Evolutionary conservation across 1,140 invertebrate genomes (phyloP).

Genomic region (Aphidius ervi): DNA sequence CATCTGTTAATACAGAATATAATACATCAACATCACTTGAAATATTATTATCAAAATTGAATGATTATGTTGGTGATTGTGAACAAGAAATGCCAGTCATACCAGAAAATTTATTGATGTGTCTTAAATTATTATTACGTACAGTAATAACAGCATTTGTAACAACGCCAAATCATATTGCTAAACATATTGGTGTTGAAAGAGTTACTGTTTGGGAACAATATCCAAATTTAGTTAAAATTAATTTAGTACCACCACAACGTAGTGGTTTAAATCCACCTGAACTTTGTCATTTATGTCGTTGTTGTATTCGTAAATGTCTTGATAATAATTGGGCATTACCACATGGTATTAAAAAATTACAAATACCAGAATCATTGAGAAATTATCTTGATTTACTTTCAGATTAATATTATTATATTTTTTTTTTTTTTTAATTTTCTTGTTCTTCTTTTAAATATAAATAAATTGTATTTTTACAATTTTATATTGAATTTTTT

Average conservation of each 20-base stretch:
- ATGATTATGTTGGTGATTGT: constrained; percentile 54
- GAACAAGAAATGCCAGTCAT: constrained; percentile 35
- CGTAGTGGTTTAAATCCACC: constrained; percentile 60
- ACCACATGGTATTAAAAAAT: constrained; percentile 64
- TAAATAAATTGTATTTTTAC: background rate
- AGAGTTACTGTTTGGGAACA: constrained; percentile 59
- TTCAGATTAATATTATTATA: constrained; percentile 52
- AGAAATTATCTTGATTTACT: constrained; percentile 70
- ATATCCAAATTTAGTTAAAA: constrained; percentile 60
- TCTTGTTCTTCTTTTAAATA: background rate
- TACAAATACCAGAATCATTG: constrained; percentile 62
- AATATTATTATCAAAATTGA: constrained; percentile 60
- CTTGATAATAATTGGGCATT: constrained; percentile 66
- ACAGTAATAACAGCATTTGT: constrained; percentile 54
- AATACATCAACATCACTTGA: constrained; percentile 53
- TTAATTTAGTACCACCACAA: constrained; percentile 59
- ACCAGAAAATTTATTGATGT: constrained; percentile 64
- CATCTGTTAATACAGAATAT: constrained; percentile 53
- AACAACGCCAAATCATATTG: constrained; percentile 40
- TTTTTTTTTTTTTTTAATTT: background rate
- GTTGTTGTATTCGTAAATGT: constrained; percentile 63
- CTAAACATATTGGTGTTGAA: constrained; percentile 39
- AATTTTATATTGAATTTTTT: background rate
- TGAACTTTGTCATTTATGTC: constrained; percentile 53
- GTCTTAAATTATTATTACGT: constrained; percentile 63